Evolutionary conservation across 1,140 invertebrate genomes (phyloP), one percentile per base, ranked within the genome.

Genomic region (Zaprionus capensis): DNA sequence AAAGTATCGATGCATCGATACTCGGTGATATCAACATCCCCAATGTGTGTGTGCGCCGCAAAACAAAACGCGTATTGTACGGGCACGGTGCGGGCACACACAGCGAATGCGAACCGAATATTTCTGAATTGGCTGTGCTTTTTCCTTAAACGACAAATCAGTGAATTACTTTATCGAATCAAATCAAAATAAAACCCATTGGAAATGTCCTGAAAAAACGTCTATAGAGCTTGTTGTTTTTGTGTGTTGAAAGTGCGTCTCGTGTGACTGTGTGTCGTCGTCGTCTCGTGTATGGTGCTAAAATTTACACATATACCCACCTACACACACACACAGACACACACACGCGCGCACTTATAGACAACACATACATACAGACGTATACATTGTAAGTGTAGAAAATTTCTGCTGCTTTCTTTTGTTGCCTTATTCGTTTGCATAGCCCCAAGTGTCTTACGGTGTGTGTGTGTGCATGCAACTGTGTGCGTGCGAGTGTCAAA

Each of bases 381-480:
- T 72, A 71, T 76, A 80, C 74, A 77, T 77, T 73, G 78, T 80
- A 80, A 80, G 78, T 80, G 78, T 80, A 69, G 64, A 79, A 76
- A 79, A 79, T 79, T 79, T 79, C 68, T 79, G 74, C 74, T 79
- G 73, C 68, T 68, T 80, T 76, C 69, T 72, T 68, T 80, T 73
- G 74, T 72, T 67, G 74, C 63, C 70, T 72, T 72, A 67, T 76
- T 71, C 73, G 70, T 71, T 71, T 71, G 67, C 72, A 74, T 74
- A 56, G 58, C 71, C 31, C 57, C 51, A 41, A 59, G 63, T 67
- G 57, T 62, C 24, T 73, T n/a, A 24, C 57, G 34, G 53, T 44
- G 44, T 65, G 68, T 55, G 56, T 66, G 56, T 61, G 53, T 61
- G 61, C 69, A 46, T 75, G 38, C 34, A n/a, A 51, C 38, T 59